phyloP scores from a whole-genome alignment of 2,888 invertebrate genomes.

The Chironomus riparius region DNA sequence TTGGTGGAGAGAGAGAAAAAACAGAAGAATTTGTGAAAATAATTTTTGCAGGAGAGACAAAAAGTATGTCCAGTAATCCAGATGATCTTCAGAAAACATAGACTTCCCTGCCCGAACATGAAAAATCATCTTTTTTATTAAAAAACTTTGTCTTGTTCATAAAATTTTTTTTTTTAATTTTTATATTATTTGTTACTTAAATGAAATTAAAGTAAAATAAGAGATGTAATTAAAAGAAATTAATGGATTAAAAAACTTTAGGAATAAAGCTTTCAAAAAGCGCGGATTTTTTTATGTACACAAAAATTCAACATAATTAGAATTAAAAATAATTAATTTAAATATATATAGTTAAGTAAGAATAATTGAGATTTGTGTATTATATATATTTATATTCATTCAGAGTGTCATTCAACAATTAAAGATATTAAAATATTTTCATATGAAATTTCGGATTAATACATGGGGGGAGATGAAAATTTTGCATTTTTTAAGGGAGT shows the following conservation, averaged over 20 bases:
- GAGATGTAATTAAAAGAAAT: not conserved
- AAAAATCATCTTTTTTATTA: not conserved
- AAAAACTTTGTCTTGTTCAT: not conserved
- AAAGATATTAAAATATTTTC: not conserved
- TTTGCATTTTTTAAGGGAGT: too few relatives aligned
- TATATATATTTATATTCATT: not conserved
- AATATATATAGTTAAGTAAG: not conserved
- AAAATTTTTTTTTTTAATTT: not conserved
- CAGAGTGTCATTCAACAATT: not conserved
- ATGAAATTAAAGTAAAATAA: not conserved
- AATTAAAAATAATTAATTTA: not conserved
- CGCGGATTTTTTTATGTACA: not conserved
- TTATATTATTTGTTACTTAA: not conserved
- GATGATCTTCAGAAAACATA: conserved; percentile 27
- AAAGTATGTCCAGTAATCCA: not conserved
- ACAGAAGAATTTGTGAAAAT: not conserved
- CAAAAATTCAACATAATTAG: not conserved
- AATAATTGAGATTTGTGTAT: not conserved
- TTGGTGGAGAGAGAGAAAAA: not conserved
- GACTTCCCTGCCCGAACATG: conserved; percentile 25
- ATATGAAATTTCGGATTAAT: too few relatives aligned
- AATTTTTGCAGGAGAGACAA: not conserved
- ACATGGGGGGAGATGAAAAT: too few relatives aligned
- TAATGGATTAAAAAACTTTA: not conserved
- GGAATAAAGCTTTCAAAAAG: not conserved